Conservation (phyloP, 2,113 vertebrate genomes). For the Todiramphus chloris region DNA sequence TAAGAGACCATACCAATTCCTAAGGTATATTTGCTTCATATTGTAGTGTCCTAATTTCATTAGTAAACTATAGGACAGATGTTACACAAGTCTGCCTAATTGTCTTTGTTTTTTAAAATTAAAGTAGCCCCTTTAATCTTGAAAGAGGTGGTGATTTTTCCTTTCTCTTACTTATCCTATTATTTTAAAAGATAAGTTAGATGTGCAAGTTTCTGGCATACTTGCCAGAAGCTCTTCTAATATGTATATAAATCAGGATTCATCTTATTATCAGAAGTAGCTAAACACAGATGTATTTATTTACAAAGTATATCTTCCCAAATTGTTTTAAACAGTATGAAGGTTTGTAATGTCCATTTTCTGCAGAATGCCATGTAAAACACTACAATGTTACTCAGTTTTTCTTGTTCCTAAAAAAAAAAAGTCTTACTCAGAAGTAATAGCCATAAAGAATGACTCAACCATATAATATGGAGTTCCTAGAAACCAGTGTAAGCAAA, state of each 20-base stretch:
- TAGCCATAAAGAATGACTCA: not conserved
- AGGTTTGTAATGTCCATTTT: not conserved
- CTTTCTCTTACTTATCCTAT: not conserved
- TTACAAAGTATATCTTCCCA: not conserved
- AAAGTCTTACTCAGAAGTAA: not conserved
- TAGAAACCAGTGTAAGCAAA: not conserved
- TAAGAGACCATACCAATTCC: not conserved
- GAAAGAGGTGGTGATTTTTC: not conserved
- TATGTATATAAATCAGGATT: not conserved
- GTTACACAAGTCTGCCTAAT: not conserved
- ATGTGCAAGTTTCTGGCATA: not conserved
- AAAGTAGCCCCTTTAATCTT: not conserved
- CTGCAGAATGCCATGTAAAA: not conserved
- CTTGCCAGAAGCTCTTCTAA: not conserved
- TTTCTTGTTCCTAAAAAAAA: not conserved
- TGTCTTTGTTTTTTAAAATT: not conserved
- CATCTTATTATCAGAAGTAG: not conserved
- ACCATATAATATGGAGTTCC: not conserved
- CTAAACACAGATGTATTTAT: not conserved
- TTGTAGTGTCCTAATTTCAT: not conserved
- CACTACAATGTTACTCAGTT: not conserved
- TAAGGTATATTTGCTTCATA: not conserved
- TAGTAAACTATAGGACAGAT: not conserved
- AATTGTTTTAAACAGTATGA: not conserved
- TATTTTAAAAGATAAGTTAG: not conserved